phyloP scores from a whole-genome alignment of 2,113 vertebrate genomes.

The Catagonus wagneri region DNA sequence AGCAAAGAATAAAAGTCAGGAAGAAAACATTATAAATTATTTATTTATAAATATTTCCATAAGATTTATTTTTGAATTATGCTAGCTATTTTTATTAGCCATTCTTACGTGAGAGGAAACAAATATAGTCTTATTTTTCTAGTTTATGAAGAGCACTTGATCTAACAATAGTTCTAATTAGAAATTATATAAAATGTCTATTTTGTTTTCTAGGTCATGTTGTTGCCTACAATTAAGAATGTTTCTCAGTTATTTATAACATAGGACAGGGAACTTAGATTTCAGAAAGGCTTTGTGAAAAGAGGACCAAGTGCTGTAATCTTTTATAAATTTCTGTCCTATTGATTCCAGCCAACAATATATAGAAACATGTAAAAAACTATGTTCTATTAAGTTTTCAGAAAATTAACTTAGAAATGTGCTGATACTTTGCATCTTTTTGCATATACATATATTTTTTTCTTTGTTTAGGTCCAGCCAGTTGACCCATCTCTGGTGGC shows the following conservation, averaged over 20 bases:
- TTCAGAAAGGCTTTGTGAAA: slow-evolving; percentile 44
- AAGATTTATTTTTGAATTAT: not conserved
- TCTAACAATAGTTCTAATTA: slow-evolving; percentile 65
- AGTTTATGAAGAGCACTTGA: slow-evolving; percentile 56
- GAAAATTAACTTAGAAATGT: not conserved
- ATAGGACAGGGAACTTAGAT: not conserved
- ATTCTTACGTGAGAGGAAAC: slow-evolving; percentile 37
- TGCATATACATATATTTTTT: slow-evolving; percentile 42
- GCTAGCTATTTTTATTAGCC: not conserved
- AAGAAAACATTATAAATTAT: not conserved
- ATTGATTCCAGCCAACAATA: not conserved
- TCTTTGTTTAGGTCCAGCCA: slow-evolving; percentile 89
- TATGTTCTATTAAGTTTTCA: not conserved
- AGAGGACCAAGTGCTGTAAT: not conserved
- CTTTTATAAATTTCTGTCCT: not conserved
- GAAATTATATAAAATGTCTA: slow-evolving; percentile 67
- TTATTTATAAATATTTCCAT: not conserved
- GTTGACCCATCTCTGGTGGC: slow-evolving; percentile 89
- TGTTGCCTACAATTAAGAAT: slow-evolving; percentile 54
- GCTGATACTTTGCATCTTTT: not conserved
- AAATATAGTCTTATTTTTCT: slow-evolving; percentile 50
- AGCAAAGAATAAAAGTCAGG: not conserved
- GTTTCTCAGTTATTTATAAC: slow-evolving; percentile 67
- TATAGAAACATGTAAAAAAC: not conserved
- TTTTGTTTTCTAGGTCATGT: slow-evolving; percentile 67